Evolutionary conservation across 35 echinoderm and acorn worm species (phyloP), one percentile per base, ranked within the genome.

Genomic region (Heliocidaris erythrogramma): DNA sequence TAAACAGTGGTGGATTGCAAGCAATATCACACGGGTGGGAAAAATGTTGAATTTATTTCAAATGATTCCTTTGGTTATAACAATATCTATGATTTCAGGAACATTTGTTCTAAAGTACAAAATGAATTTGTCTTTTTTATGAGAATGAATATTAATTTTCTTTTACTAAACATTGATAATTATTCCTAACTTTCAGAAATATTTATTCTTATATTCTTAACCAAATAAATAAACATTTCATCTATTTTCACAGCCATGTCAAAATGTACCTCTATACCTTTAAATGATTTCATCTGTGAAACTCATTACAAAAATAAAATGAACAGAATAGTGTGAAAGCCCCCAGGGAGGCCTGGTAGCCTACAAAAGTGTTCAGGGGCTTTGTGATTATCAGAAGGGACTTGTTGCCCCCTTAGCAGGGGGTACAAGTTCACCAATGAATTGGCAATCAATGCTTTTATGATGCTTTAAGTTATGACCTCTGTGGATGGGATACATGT

Each of bases 391-490:
- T 78, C 65, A 78, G 65, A 78, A n/a, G 65, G 65, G 65, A 78
- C 21, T 78, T 5, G 21, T 78, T 4, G 65, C 65, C 65, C 18
- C 65, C 65, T 78, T 78, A n/a, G 65, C 65, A 78, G 65, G 65
- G 65, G 65, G 65, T 78, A 78, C 65, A 78, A 78, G 65, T 78
- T 78, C 65, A 78, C 27, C 65, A 78, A 27, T 78, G 65, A 78
- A 78, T 78, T 18, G 24, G 27, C 65, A 78, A 78, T 78, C 21
- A 78, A 5, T 42, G 65, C 65, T 21, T 56, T 56, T n/a, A 78
- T 24, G 27, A 78, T 5, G 27, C 65, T 78, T n/a, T 78, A 78
- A 78, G n/a, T 78, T 7, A 78, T 78, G 65, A 78, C 65, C 65
- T 78, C 65, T 78, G 27, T n/a, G 27, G 65, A 78, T 78, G 65